A percentile compares a stretch with the other conserved stretches of the same genome.
Conservation (phyloP, 1,140 invertebrate genomes). For the Hycleus cichorii region DNA sequence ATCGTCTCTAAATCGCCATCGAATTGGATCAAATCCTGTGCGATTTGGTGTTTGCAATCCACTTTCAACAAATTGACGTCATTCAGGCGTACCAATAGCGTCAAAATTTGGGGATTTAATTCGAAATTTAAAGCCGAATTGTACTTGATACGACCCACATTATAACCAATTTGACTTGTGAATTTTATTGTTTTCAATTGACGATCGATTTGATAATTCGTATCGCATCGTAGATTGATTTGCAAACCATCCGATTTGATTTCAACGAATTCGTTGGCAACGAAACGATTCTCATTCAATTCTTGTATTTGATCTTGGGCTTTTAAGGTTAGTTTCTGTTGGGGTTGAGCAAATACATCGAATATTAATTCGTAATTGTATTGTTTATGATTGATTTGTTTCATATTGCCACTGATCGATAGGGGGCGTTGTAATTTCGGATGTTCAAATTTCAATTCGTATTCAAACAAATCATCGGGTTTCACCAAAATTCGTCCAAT, state of each 20-base stretch:
- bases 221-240: constrained; percentile 14
- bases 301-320: neutral
- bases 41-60: constrained; percentile 42
- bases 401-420: constrained; percentile 40
- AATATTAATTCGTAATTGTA: constrained; percentile 28
- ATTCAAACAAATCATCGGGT: constrained; percentile 44
- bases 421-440: constrained; percentile 56
- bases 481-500: constrained; percentile 44
- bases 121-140: neutral
- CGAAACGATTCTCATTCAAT: no score
- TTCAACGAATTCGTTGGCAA: neutral
- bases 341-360: constrained; percentile 55
- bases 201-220: constrained; percentile 9
- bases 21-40: constrained; percentile 45
- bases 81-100: constrained; percentile 25
- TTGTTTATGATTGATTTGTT: constrained; percentile 38
- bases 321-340: constrained; percentile 49
- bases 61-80: constrained; percentile 48
- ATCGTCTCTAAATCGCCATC: constrained; percentile 45
- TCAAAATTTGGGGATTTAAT: neutral
- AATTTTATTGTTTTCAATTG: constrained; percentile 1
- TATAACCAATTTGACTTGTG: neutral
- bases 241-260: constrained; percentile 21
- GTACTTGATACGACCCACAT: neutral
- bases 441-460: constrained; percentile 55